These are phyloP conservation scores for Zingel zingel DNA, from an alignment of 2,113 vertebrate species.

Conservation along the genomic window DNA sequence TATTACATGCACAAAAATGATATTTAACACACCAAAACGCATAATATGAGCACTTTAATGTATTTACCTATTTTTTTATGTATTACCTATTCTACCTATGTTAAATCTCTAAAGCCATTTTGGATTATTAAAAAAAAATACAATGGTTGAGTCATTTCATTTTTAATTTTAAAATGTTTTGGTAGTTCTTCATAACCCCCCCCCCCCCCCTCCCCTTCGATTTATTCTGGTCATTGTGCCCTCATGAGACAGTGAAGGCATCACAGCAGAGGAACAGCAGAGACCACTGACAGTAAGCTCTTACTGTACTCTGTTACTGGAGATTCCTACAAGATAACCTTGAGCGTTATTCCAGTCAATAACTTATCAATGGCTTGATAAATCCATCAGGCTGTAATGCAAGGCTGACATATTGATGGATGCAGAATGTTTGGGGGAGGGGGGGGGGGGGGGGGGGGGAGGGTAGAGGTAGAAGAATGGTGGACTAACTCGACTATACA, in stretches of 20 bases:
- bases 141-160: background rate
- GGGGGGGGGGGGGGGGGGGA: background rate
- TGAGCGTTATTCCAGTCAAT: constrained; percentile 46
- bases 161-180: background rate
- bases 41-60: no score
- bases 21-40: no score
- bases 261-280: background rate
- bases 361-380: constrained; percentile 52
- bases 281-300: constrained; percentile 1
- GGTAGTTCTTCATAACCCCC: no score
- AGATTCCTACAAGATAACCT: constrained; percentile 39
- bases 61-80: background rate
- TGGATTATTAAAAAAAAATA: background rate
- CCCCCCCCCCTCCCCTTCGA: background rate
- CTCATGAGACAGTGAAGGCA: background rate
- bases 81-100: no score
- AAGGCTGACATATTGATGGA: constrained; percentile 49
- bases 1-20: no score
- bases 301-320: background rate
- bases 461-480: background rate
- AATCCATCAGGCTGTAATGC: constrained; percentile 52
- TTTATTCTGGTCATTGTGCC: constrained; percentile 9
- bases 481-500: background rate
- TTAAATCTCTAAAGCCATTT: background rate
- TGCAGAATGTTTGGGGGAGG: constrained; percentile 19